phyloP scores from a whole-genome alignment of 2,888 invertebrate species.

The Oxystoma pomonae region DNA sequence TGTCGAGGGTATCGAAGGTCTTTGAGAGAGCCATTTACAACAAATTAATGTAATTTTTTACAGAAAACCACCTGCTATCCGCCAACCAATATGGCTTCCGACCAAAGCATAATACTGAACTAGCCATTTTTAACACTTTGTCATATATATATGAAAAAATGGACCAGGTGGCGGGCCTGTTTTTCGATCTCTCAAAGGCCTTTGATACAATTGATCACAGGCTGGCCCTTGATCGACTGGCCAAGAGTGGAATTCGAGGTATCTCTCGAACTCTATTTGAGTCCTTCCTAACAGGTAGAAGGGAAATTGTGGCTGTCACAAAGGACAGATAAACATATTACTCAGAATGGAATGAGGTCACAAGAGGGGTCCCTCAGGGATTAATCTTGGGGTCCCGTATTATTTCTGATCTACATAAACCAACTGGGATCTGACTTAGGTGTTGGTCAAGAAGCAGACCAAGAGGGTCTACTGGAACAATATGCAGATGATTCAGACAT shows the following conservation, averaged over 20 bases:
- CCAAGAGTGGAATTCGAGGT: not conserved
- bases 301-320: not conserved
- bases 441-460: not conserved
- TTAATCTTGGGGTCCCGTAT: not conserved
- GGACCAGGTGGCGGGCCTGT: not conserved
- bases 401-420: not conserved
- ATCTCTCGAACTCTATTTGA: not conserved
- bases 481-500: not conserved
- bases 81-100: not conserved
- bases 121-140: not conserved
- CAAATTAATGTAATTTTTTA: not conserved
- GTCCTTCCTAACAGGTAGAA: not conserved
- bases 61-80: not conserved
- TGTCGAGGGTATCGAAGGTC: not conserved
- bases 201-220: not conserved
- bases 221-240: not conserved
- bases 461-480: not conserved
- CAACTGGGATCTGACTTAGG: no score
- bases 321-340: not conserved
- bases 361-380: not conserved
- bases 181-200: not conserved
- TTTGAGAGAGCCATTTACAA: not conserved
- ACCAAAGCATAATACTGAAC: not conserved
- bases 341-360: not conserved
- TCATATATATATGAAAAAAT: not conserved